Evolutionary conservation across 2,113 vertebrate species (phyloP).

Genomic region (Austrofundulus limnaeus): DNA sequence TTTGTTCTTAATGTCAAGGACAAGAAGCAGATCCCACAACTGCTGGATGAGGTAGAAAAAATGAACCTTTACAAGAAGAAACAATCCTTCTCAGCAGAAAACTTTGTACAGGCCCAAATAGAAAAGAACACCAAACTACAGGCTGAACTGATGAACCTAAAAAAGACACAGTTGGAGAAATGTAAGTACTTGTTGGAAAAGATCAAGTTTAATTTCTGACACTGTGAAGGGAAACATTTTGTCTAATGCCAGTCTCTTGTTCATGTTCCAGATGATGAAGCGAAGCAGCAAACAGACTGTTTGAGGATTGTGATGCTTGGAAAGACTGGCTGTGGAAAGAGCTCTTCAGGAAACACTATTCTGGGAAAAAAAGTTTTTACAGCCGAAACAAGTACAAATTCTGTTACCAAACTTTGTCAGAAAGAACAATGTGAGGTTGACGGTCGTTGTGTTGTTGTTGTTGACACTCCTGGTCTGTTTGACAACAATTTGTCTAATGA

Average conservation of each 20-base stretch:
- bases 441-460: too few species aligned
- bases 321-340: constrained; percentile 43
- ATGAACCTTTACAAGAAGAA: too few species aligned
- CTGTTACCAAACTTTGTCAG: constrained; percentile 21
- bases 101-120: too few species aligned
- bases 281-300: not conserved
- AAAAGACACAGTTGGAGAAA: not conserved
- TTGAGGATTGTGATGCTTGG: constrained; percentile 41
- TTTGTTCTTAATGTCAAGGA: constrained; percentile 28
- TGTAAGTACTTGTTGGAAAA: not conserved
- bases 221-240: not conserved
- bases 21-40: constrained; percentile 24
- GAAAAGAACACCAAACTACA: not conserved
- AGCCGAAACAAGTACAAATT: fast-evolving
- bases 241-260: not conserved
- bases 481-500: too few species aligned
- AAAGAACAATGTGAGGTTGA: not conserved
- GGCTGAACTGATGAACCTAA: not conserved
- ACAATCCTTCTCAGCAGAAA: too few species aligned
- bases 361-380: not conserved
- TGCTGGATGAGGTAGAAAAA: constrained; percentile 13
- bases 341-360: constrained; percentile 50
- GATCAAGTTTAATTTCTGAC: not conserved
- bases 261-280: not conserved
- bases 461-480: too few species aligned